A percentile compares a stretch with the other conserved stretches of the same genome.
Conservation (phyloP, 1,140 invertebrate species). For the Lordiphosa clarofinis region DNA sequence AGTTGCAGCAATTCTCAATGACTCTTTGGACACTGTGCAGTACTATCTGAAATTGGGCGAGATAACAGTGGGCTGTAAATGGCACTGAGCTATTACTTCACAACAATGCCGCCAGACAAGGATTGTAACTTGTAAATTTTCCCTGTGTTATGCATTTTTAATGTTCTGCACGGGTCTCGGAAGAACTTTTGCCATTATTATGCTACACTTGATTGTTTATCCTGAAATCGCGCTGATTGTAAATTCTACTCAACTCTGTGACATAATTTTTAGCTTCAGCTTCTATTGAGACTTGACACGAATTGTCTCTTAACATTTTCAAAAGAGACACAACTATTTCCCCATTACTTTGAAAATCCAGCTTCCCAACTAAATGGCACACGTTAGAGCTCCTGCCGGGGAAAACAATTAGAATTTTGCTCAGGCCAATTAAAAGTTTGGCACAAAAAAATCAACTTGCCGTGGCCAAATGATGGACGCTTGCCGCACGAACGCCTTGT, state of each 20-base stretch:
- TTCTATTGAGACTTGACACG: conserved; percentile 23
- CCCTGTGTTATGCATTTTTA: conserved; percentile 56
- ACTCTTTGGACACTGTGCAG: conserved; percentile 1
- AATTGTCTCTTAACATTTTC: conserved; percentile 5
- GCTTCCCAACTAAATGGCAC: conserved; percentile 14
- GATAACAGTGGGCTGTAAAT: conserved; percentile 17
- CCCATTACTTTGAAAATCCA: conserved; percentile 13
- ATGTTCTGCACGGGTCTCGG: conserved; percentile 12
- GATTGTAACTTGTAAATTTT: conserved; percentile 44
- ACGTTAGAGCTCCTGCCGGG: background rate
- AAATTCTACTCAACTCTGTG: conserved; percentile 53
- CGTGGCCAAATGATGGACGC: conserved; percentile 55
- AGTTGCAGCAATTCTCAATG: background rate
- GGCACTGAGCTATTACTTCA: background rate
- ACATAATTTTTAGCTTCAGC: conserved; percentile 56
- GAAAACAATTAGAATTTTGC: conserved; percentile 64
- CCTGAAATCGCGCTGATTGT: conserved; percentile 45
- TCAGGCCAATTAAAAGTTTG: conserved; percentile 73
- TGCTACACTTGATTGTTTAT: conserved; percentile 30
- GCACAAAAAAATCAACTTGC: conserved; percentile 42
- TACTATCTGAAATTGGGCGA: background rate
- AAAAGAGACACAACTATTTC: conserved; percentile 27
- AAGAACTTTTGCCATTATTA: conserved; percentile 41
- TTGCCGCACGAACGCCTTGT: conserved; percentile 64
- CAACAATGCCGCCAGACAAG: background rate